Evolutionary conservation across 2,888 invertebrate genomes (phyloP).

Genomic region (Hipparchia sbordonii): DNA sequence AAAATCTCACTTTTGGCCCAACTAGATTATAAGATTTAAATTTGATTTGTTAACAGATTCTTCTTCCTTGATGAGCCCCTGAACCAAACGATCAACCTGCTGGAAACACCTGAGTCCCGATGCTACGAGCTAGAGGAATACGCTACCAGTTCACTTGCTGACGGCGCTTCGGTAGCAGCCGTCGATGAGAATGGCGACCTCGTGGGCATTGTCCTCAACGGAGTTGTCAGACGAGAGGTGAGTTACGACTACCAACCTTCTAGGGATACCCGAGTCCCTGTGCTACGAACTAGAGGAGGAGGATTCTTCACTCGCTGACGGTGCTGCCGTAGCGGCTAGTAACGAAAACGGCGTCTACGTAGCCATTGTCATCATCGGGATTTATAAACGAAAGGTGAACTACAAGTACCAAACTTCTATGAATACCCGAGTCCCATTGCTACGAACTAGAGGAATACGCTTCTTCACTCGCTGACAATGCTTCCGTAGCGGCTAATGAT

Average conservation of each 20-base stretch:
- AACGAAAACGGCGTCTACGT: slow-evolving; percentile 82
- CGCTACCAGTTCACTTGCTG: slow-evolving; percentile 80
- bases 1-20: neutral
- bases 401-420: too few species aligned
- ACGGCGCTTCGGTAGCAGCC: slow-evolving; percentile 85
- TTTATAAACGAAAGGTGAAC: slow-evolving; percentile 61
- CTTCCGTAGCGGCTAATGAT: too few species aligned
- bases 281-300: too few species aligned
- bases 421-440: too few species aligned
- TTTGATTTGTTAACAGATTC: slow-evolving; percentile 61
- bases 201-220: slow-evolving; percentile 83
- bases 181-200: slow-evolving; percentile 83
- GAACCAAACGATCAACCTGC: slow-evolving; percentile 83
- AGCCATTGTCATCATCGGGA: slow-evolving; percentile 82
- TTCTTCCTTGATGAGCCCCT: slow-evolving; percentile 89
- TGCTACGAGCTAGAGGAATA: slow-evolving; percentile 86
- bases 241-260: too few species aligned
- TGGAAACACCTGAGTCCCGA: slow-evolving; percentile 83
- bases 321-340: slow-evolving; percentile 85
- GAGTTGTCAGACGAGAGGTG: slow-evolving; percentile 66
- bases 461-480: too few species aligned
- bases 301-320: slow-evolving; percentile 76
- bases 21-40: neutral
- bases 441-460: too few species aligned
- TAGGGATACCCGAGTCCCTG: too few species aligned